Percentiles rank a stretch among this genome's conserved stretches.
Evolutionary conservation across 2,797 vertebrate species (phyloP).

Genomic region (Cossypha niveicapilla): DNA sequence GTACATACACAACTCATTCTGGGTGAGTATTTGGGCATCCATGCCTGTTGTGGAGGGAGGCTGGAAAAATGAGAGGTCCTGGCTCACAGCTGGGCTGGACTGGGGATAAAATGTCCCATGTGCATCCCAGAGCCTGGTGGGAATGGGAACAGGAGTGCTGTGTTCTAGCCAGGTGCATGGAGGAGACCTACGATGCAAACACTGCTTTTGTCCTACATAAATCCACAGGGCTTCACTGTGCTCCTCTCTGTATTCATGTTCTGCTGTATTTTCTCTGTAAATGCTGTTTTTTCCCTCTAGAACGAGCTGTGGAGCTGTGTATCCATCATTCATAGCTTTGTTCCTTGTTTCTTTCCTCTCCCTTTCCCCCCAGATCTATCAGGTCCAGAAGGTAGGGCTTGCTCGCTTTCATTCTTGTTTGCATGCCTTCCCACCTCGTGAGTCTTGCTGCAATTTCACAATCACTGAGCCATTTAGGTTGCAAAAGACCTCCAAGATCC

Average conservation of each 20-base stretch:
- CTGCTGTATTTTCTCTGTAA: neutral
- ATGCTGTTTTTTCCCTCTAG: neutral
- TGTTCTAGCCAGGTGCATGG: accelerated
- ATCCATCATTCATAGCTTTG: slow-evolving; percentile 51
- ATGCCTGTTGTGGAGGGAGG: neutral
- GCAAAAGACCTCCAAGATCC: neutral
- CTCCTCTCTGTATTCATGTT: neutral
- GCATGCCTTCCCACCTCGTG: slow-evolving; percentile 21
- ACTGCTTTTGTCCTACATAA: neutral
- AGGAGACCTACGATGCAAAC: neutral
- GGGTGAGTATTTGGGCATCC: neutral
- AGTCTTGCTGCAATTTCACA: neutral
- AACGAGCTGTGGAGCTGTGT: neutral
- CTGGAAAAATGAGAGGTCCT: neutral
- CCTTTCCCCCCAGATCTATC: slow-evolving; percentile 82
- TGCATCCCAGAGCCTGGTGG: neutral
- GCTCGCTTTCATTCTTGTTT: neutral
- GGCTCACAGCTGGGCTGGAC: neutral
- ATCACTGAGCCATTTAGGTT: neutral
- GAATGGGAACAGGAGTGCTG: neutral
- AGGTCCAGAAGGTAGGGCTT: slow-evolving; percentile 89
- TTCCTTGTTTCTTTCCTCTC: slow-evolving; percentile 48
- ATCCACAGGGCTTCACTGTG: neutral
- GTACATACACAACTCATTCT: accelerated
- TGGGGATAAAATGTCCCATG: neutral